Evolutionary conservation across 2,797 vertebrate species (phyloP).

Genomic region (Odontamblyopus rebecca): DNA sequence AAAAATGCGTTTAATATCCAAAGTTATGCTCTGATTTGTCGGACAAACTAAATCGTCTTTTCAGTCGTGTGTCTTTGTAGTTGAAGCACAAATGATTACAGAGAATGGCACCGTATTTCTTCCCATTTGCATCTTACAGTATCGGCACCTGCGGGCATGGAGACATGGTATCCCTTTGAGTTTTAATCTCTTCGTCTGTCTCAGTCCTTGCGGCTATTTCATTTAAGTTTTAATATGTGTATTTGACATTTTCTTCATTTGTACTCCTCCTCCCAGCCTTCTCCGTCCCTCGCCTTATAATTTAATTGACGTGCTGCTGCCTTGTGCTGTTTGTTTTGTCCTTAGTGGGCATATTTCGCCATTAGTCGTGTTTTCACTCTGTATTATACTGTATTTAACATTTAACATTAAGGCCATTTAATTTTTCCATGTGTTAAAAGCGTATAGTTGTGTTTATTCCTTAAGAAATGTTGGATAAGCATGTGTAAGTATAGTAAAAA

Average conservation of each 20-base stretch:
- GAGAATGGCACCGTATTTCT: slow-evolving; percentile 53
- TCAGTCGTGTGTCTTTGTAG: slow-evolving; percentile 47
- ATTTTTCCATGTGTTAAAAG: background rate
- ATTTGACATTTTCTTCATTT: slow-evolving; percentile 82
- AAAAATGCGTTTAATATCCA: slow-evolving; percentile 16
- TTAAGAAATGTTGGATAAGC: background rate
- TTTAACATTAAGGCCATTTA: background rate
- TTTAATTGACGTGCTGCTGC: slow-evolving; percentile 75
- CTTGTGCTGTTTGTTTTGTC: slow-evolving; percentile 67
- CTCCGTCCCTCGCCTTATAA: slow-evolving; percentile 47
- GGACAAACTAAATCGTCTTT: slow-evolving; percentile 38
- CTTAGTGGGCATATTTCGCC: slow-evolving; percentile 55
- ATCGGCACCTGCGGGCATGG: slow-evolving; percentile 63
- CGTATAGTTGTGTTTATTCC: background rate
- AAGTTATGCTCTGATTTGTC: slow-evolving; percentile 30
- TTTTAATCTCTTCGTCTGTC: slow-evolving; percentile 77
- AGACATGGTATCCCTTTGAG: slow-evolving; percentile 72
- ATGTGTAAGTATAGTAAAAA: background rate
- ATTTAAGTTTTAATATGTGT: slow-evolving; percentile 83
- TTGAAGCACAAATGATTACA: slow-evolving; percentile 48
- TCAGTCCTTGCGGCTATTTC: slow-evolving; percentile 75
- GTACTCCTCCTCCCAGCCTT: slow-evolving; percentile 23
- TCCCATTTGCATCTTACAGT: slow-evolving; percentile 68
- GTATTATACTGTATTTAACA: background rate
- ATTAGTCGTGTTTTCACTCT: slow-evolving; percentile 19